phyloP scores from a whole-genome alignment of 2,113 vertebrate genomes.

The Montifringilla adamsi region DNA sequence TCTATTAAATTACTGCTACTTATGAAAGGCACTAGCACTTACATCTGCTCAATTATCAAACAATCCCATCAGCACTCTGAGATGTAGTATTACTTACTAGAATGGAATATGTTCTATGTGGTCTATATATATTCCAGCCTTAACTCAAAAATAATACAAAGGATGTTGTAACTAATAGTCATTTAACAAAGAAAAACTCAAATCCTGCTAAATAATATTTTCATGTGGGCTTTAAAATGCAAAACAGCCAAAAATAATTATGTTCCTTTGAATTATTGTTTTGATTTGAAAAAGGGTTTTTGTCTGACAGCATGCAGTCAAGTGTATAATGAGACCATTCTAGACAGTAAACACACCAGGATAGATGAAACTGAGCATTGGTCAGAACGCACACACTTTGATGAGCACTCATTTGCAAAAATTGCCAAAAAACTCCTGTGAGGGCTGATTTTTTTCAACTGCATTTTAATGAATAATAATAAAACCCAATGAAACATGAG shows the following conservation, averaged over 20 bases:
- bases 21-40: neutral
- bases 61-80: neutral
- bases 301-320: constrained; percentile 38
- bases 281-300: neutral
- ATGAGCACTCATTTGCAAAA: neutral
- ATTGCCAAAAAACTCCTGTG: neutral
- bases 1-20: neutral
- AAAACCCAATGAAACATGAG: neutral
- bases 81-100: neutral
- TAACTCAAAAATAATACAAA: neutral
- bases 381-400: neutral
- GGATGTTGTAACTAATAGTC: neutral
- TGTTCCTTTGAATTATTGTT: neutral
- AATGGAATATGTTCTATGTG: neutral
- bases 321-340: constrained; percentile 29
- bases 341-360: neutral
- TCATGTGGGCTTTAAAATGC: neutral
- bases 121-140: neutral
- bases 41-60: neutral
- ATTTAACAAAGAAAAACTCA: neutral
- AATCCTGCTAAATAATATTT: neutral
- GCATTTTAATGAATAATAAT: neutral
- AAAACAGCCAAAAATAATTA: constrained; percentile 1
- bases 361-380: neutral
- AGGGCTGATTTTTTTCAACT: neutral